A percentile compares a stretch with the other conserved stretches of the same genome.
Conservation (phyloP, 2,888 invertebrate genomes). For the Galeopsomyia nigrocyanea region DNA sequence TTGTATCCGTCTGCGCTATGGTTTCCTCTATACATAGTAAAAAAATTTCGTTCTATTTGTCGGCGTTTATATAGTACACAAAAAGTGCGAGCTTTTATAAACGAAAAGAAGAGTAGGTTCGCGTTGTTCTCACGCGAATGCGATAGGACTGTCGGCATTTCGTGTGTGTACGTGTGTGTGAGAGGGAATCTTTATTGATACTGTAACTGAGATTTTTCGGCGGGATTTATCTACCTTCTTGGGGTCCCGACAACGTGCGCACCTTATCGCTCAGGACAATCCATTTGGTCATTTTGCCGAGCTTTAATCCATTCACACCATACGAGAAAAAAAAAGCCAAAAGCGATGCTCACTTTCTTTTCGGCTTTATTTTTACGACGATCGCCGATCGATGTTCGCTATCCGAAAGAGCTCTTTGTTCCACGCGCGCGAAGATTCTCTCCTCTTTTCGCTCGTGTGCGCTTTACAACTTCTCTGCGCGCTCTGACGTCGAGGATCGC, state of each 20-base stretch:
- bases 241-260: slow-evolving; percentile 42
- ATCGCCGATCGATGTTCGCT: too few relatives aligned
- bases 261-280: slow-evolving; percentile 41
- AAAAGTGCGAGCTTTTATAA: too few relatives aligned
- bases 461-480: too few relatives aligned
- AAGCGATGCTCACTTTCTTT: neutral
- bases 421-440: too few relatives aligned
- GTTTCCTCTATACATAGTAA: slow-evolving; percentile 11
- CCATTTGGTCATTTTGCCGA: slow-evolving; percentile 32
- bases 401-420: too few relatives aligned
- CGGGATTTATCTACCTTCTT: slow-evolving; percentile 49
- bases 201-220: slow-evolving; percentile 55
- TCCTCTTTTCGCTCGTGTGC: too few relatives aligned
- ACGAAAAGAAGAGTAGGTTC: slow-evolving; percentile 3
- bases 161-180: slow-evolving; percentile 11
- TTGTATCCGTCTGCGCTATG: slow-evolving; percentile 1
- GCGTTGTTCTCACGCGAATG: slow-evolving; percentile 44
- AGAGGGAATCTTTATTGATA: slow-evolving; percentile 55
- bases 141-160: slow-evolving; percentile 54
- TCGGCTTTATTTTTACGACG: slow-evolving; percentile 18
- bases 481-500: too few relatives aligned
- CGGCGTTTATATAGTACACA: too few relatives aligned
- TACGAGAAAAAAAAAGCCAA: neutral
- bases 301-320: slow-evolving; percentile 36
- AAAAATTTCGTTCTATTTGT: neutral